Base-by-base conservation (phyloP, 2,888 invertebrate genomes). In the Cremastinae sp. region DNA sequence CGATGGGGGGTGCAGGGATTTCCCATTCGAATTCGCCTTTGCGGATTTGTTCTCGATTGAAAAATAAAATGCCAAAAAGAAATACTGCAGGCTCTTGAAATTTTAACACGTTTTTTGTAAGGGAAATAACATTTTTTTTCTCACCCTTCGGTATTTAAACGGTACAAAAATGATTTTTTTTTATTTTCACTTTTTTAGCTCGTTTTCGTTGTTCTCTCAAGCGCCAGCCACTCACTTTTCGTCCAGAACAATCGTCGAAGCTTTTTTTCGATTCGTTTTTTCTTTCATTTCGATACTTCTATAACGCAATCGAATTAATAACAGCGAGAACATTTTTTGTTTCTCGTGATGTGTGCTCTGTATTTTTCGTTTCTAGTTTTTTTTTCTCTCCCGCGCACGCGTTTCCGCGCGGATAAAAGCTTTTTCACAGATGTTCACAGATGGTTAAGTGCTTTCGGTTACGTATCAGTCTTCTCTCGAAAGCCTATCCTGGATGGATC, bases 1-100 rank as follows among this genome's bases (percentile, higher is more conserved):
- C 45, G 66, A 65, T 45, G 22, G 61, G 41, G 45, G 28, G 53
- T 62, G 51, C 22, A 64, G 7, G 39, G 51, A 64, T 64, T 41
- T 64, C 18, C 51, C 14, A 35, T 18, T 59, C 12, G 61, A 16
- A 35, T 16, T 28, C 2, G 28, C 28, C 28, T 28, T 5, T 2
- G 28, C 28, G 2, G 28, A 14, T 28, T 9, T 5, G 28, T 20
- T 18, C 10, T 7, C 18, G 18, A 41, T 20, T 3, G n/a, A 22
- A 22, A 9, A 39, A 56, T 18, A 10, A 20, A 41, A 9, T 39
- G 35, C n/a, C 8, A 43, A 12, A 58, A 12, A 37, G n/a, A n/a
- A n/a, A n/a, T n/a, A n/a, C n/a, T n/a, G n/a, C n/a, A n/a, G n/a
- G n/a, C n/a, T n/a, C n/a, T n/a, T n/a, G n/a, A n/a, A n/a, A n/a